These are phyloP conservation scores for Eriocheir sinensis DNA, from an alignment of 1,140 invertebrate genomes.

Conservation along the genomic window DNA sequence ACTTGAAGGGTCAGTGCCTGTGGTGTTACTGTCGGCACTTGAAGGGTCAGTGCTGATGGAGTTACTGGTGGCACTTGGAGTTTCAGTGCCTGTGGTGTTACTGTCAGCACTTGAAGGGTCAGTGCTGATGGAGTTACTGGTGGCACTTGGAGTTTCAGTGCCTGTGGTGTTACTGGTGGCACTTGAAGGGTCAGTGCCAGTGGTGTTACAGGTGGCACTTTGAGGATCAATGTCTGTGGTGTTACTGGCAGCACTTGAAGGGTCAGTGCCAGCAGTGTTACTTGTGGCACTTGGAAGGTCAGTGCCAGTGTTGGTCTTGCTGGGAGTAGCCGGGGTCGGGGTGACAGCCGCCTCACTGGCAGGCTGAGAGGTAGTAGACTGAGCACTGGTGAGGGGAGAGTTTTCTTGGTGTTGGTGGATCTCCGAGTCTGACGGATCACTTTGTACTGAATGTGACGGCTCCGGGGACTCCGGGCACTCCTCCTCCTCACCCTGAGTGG, in stretches of 20 bases:
- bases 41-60: too few species aligned
- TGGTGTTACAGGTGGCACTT: neutral
- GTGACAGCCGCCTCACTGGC: neutral
- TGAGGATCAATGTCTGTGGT: neutral
- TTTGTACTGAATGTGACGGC: constrained; percentile 72
- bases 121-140: neutral
- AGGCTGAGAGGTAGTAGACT: neutral
- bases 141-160: neutral
- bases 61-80: too few species aligned
- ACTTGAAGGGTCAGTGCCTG: neutral
- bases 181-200: neutral
- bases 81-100: neutral
- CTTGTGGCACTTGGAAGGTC: neutral
- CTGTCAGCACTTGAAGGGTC: neutral
- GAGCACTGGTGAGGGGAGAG: neutral
- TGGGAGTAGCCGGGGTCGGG: neutral
- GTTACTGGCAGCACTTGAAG: neutral
- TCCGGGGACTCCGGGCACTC: neutral
- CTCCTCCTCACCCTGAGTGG: too few species aligned
- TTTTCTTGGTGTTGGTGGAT: neutral
- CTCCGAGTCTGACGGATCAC: constrained; percentile 11
- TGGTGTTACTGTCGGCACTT: neutral
- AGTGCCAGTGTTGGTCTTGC: neutral
- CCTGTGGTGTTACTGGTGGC: neutral
- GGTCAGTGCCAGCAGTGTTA: neutral